Percentiles rank a stretch among this genome's conserved stretches.
phyloP scores from a whole-genome alignment of 2,797 vertebrate genomes.

The Spizella passerina region DNA sequence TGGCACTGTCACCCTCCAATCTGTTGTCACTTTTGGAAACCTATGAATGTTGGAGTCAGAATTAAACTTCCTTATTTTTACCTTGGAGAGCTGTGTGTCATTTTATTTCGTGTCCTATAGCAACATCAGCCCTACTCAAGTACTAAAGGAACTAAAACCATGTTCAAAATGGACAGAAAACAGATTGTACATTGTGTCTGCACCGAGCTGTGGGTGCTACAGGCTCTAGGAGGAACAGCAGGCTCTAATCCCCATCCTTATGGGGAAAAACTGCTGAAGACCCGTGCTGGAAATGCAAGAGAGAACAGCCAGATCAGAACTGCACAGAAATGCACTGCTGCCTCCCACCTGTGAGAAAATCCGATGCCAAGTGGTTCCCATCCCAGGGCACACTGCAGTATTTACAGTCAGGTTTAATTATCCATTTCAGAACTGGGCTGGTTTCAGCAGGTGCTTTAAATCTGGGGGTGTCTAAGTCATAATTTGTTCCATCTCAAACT shows the following conservation, averaged over 20 bases:
- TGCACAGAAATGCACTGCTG: neutral
- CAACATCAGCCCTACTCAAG: too few species aligned
- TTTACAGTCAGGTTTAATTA: neutral
- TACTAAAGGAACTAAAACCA: fast-evolving
- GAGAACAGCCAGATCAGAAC: fast-evolving
- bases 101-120: too few species aligned
- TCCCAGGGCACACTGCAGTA: neutral
- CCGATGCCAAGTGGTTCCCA: neutral
- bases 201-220: neutral
- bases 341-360: neutral
- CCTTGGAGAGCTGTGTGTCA: too few species aligned
- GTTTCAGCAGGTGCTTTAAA: neutral
- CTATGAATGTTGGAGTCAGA: too few species aligned
- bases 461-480: neutral
- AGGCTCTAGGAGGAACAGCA: neutral
- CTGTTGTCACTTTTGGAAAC: too few species aligned
- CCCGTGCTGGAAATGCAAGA: fast-evolving
- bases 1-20: too few species aligned
- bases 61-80: too few species aligned
- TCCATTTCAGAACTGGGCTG: neutral
- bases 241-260: too few species aligned
- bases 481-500: neutral
- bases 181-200: fast-evolving
- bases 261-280: neutral
- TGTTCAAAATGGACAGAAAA: neutral